Percentiles rank a stretch among this genome's conserved stretches.
These are phyloP conservation scores for Hemichromis elongatus DNA, from an alignment of 2,113 vertebrate genomes.

Conservation along the genomic window DNA sequence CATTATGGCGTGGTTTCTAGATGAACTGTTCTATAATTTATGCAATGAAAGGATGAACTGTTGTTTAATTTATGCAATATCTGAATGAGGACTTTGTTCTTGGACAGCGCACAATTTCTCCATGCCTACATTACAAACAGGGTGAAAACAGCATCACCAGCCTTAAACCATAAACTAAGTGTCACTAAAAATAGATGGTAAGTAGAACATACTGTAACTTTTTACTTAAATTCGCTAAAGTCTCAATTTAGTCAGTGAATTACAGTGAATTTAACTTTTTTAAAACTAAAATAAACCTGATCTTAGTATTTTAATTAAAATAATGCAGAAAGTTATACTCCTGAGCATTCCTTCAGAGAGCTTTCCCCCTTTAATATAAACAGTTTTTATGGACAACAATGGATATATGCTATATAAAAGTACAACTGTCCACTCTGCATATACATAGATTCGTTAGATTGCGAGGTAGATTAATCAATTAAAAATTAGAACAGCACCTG, in stretches of 20 bases:
- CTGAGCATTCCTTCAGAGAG: rapidly evolving
- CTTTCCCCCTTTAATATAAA: background rate
- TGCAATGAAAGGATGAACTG: constrained; percentile 53
- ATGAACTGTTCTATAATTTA: constrained; percentile 58
- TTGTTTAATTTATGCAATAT: constrained; percentile 64
- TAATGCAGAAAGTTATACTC: background rate
- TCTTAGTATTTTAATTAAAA: background rate
- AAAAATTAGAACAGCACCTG: background rate
- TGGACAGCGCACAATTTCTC: constrained; percentile 2
- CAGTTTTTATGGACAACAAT: background rate
- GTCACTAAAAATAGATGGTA: background rate
- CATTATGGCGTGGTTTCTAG: constrained; percentile 49
- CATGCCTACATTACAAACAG: background rate
- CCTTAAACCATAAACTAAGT: background rate
- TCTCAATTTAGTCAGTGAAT: background rate
- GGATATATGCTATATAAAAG: background rate
- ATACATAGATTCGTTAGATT: background rate
- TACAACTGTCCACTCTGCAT: background rate
- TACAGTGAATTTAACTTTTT: background rate
- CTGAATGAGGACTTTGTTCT: constrained; percentile 20
- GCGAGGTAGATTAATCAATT: background rate
- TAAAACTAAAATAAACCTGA: background rate
- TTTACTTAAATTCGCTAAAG: background rate
- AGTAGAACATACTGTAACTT: background rate
- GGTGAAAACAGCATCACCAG: background rate